A percentile compares a stretch with the other conserved stretches of the same genome.
phyloP scores from a whole-genome alignment of 2,797 vertebrate species.

The Tinamus major region DNA sequence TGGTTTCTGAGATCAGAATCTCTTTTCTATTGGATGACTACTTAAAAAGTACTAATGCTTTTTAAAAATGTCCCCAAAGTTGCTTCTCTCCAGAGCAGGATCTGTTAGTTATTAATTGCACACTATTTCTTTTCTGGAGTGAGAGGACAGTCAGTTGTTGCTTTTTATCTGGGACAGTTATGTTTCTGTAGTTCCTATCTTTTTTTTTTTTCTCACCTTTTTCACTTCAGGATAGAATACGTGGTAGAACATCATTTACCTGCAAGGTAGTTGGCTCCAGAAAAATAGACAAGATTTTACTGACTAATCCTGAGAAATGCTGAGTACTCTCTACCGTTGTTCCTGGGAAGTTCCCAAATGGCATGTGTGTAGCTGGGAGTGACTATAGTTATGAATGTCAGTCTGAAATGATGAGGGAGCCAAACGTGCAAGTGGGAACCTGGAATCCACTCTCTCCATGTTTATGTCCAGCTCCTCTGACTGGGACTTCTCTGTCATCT shows the following conservation, averaged over 20 bases:
- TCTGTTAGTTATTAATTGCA: conserved; percentile 44
- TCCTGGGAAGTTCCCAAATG: background rate
- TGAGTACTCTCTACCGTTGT: background rate
- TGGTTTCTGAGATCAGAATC: conserved; percentile 21
- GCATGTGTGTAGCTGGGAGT: background rate
- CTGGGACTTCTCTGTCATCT: background rate
- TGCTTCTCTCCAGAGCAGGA: background rate
- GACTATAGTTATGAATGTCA: background rate
- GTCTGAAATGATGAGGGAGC: background rate
- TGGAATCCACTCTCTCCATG: background rate
- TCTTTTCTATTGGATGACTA: background rate
- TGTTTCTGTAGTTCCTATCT: background rate
- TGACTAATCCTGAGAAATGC: background rate
- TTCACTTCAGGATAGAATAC: background rate
- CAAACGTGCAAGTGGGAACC: background rate
- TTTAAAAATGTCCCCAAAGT: no score
- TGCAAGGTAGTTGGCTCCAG: background rate
- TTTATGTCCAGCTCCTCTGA: background rate
- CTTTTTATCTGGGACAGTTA: background rate
- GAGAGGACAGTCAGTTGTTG: background rate
- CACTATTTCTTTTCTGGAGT: background rate
- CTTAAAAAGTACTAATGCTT: background rate
- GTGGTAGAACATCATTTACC: background rate
- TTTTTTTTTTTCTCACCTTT: background rate
- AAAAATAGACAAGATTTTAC: background rate